Evolutionary conservation across 2,113 vertebrate genomes (phyloP).

Genomic region (Crypturellus undulatus): DNA sequence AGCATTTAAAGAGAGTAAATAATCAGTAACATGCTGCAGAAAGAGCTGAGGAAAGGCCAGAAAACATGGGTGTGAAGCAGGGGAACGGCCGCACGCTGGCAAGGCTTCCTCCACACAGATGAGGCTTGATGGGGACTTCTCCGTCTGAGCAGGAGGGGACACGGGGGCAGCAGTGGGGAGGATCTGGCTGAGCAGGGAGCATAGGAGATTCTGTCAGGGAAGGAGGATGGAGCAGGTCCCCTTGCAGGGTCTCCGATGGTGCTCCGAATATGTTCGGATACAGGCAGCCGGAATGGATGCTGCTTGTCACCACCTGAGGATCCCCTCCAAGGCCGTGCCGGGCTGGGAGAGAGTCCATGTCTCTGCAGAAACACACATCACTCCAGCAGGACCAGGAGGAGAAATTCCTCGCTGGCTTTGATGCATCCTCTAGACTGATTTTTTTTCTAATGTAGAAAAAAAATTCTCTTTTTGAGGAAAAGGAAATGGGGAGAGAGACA

Average conservation of each 20-base stretch:
- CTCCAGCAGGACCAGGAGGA: background rate
- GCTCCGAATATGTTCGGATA: background rate
- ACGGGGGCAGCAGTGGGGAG: background rate
- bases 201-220: background rate
- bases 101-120: background rate
- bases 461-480: background rate
- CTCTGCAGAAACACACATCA: background rate
- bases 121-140: background rate
- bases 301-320: background rate
- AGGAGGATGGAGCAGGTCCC: background rate
- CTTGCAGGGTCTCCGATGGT: background rate
- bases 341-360: background rate
- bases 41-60: conserved; percentile 29
- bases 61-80: conserved; percentile 13
- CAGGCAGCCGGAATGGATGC: background rate
- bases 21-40: conserved; percentile 20
- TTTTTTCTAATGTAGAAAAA: background rate
- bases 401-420: background rate
- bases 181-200: background rate
- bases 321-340: background rate
- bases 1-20: conserved; percentile 30
- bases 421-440: background rate
- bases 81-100: background rate
- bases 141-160: background rate
- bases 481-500: background rate